These are phyloP conservation scores for Mamestra brassicae DNA, from an alignment of 2,888 invertebrate genomes.

Conservation along the genomic window DNA sequence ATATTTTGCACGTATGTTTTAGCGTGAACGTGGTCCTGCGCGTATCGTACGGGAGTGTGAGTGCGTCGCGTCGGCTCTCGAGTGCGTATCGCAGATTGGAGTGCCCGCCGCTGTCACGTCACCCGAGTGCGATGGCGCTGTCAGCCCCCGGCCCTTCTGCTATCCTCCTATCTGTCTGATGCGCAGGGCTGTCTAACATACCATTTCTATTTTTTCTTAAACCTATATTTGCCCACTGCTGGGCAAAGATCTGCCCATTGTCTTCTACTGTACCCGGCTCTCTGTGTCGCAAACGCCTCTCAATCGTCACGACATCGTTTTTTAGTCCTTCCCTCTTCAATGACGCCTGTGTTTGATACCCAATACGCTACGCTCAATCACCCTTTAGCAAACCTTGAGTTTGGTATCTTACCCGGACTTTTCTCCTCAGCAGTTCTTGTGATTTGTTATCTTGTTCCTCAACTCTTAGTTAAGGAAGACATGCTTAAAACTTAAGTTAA, in stretches of 20 bases:
- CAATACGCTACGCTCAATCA: not conserved
- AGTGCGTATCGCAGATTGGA: conserved; percentile 73
- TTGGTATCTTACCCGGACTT: not conserved
- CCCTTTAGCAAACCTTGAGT: not conserved
- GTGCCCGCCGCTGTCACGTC: conserved; percentile 74
- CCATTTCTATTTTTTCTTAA: not conserved
- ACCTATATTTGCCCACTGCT: too few species aligned
- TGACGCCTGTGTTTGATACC: not conserved
- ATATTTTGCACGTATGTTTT: conserved; percentile 53
- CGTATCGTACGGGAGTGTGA: conserved; percentile 23
- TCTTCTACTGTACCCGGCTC: not conserved
- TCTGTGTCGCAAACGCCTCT: not conserved
- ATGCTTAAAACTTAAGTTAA: not conserved
- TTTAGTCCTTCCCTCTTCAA: not conserved
- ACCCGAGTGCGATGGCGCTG: conserved; percentile 63
- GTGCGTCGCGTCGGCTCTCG: conserved; percentile 66
- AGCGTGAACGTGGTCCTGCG: conserved; percentile 28
- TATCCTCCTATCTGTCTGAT: conserved; percentile 50
- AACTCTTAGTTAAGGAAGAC: not conserved
- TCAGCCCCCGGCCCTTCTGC: conserved; percentile 58
- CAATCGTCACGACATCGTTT: not conserved
- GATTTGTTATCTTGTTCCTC: not conserved
- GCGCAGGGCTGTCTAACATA: conserved; percentile 47
- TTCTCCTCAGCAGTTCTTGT: not conserved
- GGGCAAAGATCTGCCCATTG: not conserved